phyloP scores from a whole-genome alignment of 2,113 vertebrate genomes.

The Mastomys coucha region DNA sequence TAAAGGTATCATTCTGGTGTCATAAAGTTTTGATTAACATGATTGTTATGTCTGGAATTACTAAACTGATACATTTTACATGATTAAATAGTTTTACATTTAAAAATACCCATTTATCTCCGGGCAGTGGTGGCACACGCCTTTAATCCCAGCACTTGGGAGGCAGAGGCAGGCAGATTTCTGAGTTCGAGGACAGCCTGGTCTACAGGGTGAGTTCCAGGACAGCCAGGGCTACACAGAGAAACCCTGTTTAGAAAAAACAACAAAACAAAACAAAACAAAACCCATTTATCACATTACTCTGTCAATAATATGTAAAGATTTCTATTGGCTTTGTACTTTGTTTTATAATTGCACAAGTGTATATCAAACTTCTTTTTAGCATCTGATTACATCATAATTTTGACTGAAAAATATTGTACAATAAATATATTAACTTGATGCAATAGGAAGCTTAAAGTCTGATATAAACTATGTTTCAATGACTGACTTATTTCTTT shows the following conservation, averaged over 20 bases:
- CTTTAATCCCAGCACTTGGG: too few species aligned
- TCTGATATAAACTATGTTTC: conserved; percentile 74
- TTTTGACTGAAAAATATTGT: conserved; percentile 71
- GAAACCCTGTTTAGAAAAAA: too few species aligned
- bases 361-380: conserved; percentile 71
- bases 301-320: conserved; percentile 41
- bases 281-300: conserved; percentile 27
- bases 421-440: conserved; percentile 59
- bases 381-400: conserved; percentile 32
- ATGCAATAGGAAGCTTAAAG: conserved; percentile 45
- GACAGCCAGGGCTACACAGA: too few species aligned
- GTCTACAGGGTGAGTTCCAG: too few species aligned
- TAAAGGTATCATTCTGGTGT: conserved; percentile 13
- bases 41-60: conserved; percentile 12
- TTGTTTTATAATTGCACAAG: conserved; percentile 55
- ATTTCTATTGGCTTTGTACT: conserved; percentile 51
- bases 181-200: too few species aligned
- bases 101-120: conserved; percentile 64
- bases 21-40: conserved; percentile 22
- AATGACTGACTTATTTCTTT: neutral
- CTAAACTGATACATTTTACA: neutral
- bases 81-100: conserved; percentile 51
- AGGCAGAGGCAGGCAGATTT: too few species aligned
- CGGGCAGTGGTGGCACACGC: too few species aligned
- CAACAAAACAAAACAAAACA: too few species aligned